Evolutionary conservation across 2,113 vertebrate genomes (phyloP).

Genomic region (Myiagra hebetior): DNA sequence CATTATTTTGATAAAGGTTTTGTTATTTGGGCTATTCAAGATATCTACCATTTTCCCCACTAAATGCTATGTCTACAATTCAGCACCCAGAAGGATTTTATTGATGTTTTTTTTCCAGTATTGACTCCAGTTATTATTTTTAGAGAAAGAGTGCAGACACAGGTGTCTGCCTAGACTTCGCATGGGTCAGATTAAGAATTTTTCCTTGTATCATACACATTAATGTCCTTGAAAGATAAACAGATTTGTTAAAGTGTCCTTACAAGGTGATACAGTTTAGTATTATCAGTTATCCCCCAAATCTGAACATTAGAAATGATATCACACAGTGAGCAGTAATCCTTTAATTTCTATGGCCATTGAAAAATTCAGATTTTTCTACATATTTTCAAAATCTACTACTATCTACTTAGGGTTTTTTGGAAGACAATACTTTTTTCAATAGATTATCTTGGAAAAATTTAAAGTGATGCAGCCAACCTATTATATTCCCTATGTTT

Average conservation of each 20-base stretch:
- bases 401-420: fast-evolving
- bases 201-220: neutral
- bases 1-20: neutral
- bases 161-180: neutral
- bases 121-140: neutral
- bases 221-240: neutral
- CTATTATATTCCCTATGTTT: neutral
- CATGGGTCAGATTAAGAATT: neutral
- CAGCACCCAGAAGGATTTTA: neutral
- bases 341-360: neutral
- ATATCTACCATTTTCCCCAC: neutral
- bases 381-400: neutral
- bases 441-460: neutral
- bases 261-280: neutral
- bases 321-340: neutral
- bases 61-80: neutral
- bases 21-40: neutral
- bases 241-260: neutral
- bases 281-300: neutral
- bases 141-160: neutral
- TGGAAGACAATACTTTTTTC: neutral
- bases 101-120: neutral
- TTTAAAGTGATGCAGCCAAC: neutral
- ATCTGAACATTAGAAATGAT: neutral
- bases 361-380: neutral